Conservation (phyloP, 2,797 vertebrate genomes). For the Netta rufina region DNA sequence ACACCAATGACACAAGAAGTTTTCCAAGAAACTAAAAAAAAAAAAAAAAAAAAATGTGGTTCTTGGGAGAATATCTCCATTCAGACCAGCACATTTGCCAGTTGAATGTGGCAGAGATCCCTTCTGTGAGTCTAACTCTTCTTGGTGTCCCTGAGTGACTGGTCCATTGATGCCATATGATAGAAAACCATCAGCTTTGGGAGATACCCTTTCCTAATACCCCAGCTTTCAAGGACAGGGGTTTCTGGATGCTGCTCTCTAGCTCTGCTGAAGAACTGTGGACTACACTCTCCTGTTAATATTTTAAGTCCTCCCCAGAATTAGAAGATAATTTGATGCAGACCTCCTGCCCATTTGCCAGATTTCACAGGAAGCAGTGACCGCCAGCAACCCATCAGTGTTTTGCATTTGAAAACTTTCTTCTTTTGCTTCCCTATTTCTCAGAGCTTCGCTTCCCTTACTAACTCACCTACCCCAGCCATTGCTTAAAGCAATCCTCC, state of each 20-base stretch:
- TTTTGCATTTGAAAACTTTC: not conserved
- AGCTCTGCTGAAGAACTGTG: not conserved
- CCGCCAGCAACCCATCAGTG: not conserved
- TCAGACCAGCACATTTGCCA: not conserved
- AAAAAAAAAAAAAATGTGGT: not conserved
- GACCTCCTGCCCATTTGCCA: not conserved
- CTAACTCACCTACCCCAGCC: not conserved
- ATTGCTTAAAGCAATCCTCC: not conserved
- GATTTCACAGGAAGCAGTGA: constrained; percentile 14
- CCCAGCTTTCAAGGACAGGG: not conserved
- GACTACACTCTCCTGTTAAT: not conserved
- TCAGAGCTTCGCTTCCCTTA: not conserved
- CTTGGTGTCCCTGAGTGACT: not conserved
- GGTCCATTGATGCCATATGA: not conserved
- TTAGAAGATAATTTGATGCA: constrained; percentile 26
- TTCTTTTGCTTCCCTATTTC: not conserved
- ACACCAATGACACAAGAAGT: not conserved
- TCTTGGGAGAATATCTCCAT: not conserved
- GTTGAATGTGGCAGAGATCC: constrained; percentile 19
- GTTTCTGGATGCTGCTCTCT: not conserved
- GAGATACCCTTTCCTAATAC: not conserved
- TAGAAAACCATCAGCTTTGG: not conserved
- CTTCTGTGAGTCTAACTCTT: not conserved
- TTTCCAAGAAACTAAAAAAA: constrained; percentile 18
- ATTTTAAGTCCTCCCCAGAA: not conserved